A percentile compares a stretch with the other conserved stretches of the same genome.
Conservation (phyloP, 2,797 vertebrate species). For the Streptopelia turtur region DNA sequence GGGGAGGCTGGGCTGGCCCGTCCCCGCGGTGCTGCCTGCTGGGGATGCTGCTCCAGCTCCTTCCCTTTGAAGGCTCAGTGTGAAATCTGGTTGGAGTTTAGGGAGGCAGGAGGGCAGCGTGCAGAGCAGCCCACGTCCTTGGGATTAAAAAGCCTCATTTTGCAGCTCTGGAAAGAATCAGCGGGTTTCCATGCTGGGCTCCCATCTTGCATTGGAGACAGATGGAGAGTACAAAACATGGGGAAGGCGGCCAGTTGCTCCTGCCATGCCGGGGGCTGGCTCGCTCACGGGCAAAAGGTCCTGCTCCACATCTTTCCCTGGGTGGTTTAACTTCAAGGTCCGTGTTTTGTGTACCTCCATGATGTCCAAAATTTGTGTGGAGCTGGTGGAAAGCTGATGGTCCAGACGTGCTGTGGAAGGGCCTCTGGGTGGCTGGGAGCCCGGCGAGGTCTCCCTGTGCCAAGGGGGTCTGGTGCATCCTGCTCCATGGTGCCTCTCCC, state of each 20-base stretch:
- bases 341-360: not conserved
- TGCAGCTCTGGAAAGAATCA: constrained; percentile 68
- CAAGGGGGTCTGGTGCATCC: not conserved
- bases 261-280: not conserved
- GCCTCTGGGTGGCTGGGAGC: not conserved
- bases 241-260: not conserved
- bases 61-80: constrained; percentile 48
- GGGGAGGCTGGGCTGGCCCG: accelerated
- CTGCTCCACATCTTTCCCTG: not conserved
- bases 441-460: not conserved
- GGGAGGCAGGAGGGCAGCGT: constrained; percentile 44
- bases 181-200: not conserved
- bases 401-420: not conserved
- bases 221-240: not conserved
- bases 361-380: not conserved
- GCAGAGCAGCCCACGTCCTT: not conserved
- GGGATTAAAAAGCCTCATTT: constrained; percentile 37
- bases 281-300: not conserved
- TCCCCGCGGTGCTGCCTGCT: not conserved
- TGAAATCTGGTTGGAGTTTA: constrained; percentile 68
- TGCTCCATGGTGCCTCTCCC: not conserved
- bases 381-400: not conserved
- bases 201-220: constrained; percentile 45
- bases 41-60: not conserved
- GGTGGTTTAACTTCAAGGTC: not conserved